Base-by-base conservation (phyloP, 2,113 vertebrate species). In the Drymodes brunneopygia region DNA sequence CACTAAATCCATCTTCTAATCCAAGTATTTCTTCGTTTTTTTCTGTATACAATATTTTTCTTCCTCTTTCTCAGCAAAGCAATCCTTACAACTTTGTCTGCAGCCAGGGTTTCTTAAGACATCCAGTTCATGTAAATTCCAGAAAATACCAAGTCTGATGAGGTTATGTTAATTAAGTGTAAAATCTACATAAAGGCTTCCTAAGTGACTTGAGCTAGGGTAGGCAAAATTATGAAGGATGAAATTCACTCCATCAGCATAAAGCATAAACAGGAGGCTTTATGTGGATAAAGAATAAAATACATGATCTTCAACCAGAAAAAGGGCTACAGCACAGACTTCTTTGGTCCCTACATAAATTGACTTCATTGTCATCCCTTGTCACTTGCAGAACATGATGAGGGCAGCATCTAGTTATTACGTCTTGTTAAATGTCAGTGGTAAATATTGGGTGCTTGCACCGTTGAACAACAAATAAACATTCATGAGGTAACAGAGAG, bases 1-100 rank as follows among this genome's bases (percentile, higher is more conserved):
- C 88, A 81, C 88, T 94, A 98, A 97, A 97, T 94, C 88, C 81
- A 94, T 95, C 94, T 96, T 97, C 94, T 95, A 96, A 95, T 96
- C 90, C 95, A 95, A 94, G 72, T 94, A 93, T 96, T 96, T 93
- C 81, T 94, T 93, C 0, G 1, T 66, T 54, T 93, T 96, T 94
- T 80, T 91, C 90, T 91, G 69, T 86, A 66, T 56, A 94, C 90
- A 95, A 50, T 95, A 88, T 94, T 95, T 95, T 92, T 81, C 65
- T 94, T 85, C 70, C 58, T 29, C 17, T 81, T 74, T 81, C 85
- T 90, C 88, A 84, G 23, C 78, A 96, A 83, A 96, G 72, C 87
- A 89, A 62, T 81, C 60, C 35, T 85, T 85, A 81, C 3, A 0
- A 69, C 61, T 72, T 67, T 4, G 0, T 82, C 70, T 93, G 73